Evolutionary conservation across 1,140 invertebrate species (phyloP), one percentile per base, ranked within the genome.

Genomic region (Microplitis demolitor): DNA sequence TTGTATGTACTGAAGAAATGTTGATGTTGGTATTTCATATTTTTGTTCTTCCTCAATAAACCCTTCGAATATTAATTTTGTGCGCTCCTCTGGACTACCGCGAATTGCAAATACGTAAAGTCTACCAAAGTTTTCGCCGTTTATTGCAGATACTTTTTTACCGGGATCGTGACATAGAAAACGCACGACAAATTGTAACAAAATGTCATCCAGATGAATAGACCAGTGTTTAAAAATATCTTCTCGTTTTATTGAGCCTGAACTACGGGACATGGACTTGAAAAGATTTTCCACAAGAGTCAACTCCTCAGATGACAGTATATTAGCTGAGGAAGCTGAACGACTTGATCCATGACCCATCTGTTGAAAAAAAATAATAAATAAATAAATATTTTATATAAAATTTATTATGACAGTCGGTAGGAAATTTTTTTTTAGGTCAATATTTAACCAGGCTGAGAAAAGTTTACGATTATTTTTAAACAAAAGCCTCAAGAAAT

Each of bases 181-280:
- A 24, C 80, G 76, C 4, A 86, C 82, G 4, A 86, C 81, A 50
- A 85, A 87, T 73, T 87, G 86, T 5, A 87, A 69, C 4, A 87
- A 54, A 4, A 76, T 71, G 4, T 87, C 84, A 50, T 87, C 86
- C 37, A 87, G 69, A 53, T 87, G 86, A 4, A 72, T 80, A 4
- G 86, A 86, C 86, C 86, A 87, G 58, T 87, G 85, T 24, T 87
- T 87, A 70, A 87, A 85, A 70, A 87, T 87, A 62, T 87, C 86
- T 39, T 87, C 86, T 1, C 85, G 80, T 73, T 87, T 87, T 74
- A 87, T 87, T 16, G 86, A 87, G 35, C 86, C 86, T 2, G 86
- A 86, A 74, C 86, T 87, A 3, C 86, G 79, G 13, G 85, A 87
- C 85, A 87, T 87, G 2, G 85, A 86, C 35, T 87, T 87, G 78